Base-by-base conservation (phyloP, 2,888 invertebrate genomes). In the Linnaemya vulpina region DNA sequence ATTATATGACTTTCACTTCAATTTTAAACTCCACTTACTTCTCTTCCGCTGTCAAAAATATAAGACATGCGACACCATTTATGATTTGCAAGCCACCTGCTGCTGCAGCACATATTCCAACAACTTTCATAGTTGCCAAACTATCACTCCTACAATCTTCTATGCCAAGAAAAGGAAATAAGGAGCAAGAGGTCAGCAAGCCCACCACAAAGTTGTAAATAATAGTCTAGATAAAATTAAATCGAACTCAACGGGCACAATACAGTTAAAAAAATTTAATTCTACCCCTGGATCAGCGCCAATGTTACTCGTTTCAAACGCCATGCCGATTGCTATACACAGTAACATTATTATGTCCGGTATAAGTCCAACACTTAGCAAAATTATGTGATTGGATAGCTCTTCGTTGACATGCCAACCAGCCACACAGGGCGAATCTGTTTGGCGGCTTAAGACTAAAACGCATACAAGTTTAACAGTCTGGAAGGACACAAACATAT, bases 221-320 rank as follows among this genome's bases (percentile, higher is more conserved):
- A 35, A 87, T 82, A 7, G 84, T 63, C 88, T 88, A 15, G 53
- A 67, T 11, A 4, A 38, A 53, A 74, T 10, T 7, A 68, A 38
- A 22, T 35, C 35, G 13, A 38, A 17, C 11, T 15, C 11, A 25
- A 1, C 13, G 40, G 1, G 0, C 3, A 22, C 74, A 7, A 4
- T 49, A n/a, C 1, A n/a, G 13, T n/a, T n/a, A n/a, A 13, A 9
- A 20, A 43, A 62, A 15, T 9, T 22, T 46, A 0, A 13, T 40
- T 73, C 38, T 80, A 87, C 87, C 76, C 80, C 35, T 17, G 87
- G 87, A 85, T 87, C 87, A 1, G 76, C 60, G 30, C 87, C 87
- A 60, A 87, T 75, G 71, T 78, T 84, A 40, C 74, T 60, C 0
- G 20, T 11, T 20, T 70, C 46, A 17, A 78, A 74, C 8, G 40